Evolutionary conservation across 2,797 vertebrate genomes (phyloP), one percentile per base, ranked within the genome.

Genomic region (Agapornis canus): DNA sequence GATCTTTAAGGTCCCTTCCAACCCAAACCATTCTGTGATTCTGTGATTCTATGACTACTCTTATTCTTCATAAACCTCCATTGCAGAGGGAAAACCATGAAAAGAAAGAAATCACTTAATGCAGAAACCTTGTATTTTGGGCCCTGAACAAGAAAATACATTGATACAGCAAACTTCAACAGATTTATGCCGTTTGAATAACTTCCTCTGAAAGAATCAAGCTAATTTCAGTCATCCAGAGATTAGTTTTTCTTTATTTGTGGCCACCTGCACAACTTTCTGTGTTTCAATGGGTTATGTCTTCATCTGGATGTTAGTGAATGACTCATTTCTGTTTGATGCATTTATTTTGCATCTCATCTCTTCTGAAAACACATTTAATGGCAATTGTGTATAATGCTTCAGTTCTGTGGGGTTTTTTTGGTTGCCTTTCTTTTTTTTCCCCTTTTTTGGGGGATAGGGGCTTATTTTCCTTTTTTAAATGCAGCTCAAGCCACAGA

Each of bases 251-350:
- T 42, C n/a, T 43, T 69, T 26, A 18, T 79, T 82, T 77, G 43
- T 52, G 25, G 78, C 86, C 91, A 93, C 84, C 91, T 92, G 89
- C 83, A 73, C 11, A 89, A 73, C 66, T 92, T 59, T 17, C 40
- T 66, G 9, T 70, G 26, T 92, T 89, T 86, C 75, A 92, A 5
- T 13, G 31, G 25, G 39, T 49, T 64, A 8, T n/a, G 35, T 63
- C 70, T 64, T 93, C 69, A 81, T 92, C 77, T 72, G 70, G 59
- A 84, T 86, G 43, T 56, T 29, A 40, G 47, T 22, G 71, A 79
- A 70, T 91, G 60, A 79, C 43, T 96, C 18, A 77, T 42, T 78
- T 93, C 42, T 84, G 21, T 60, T 76, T 26, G 59, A 86, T 82
- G 63, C 35, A 43, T 79, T 72, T 1, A 1, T 70, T 90, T 86